Base-by-base conservation (phyloP, 2,888 invertebrate species). In the Junonia oenone region DNA sequence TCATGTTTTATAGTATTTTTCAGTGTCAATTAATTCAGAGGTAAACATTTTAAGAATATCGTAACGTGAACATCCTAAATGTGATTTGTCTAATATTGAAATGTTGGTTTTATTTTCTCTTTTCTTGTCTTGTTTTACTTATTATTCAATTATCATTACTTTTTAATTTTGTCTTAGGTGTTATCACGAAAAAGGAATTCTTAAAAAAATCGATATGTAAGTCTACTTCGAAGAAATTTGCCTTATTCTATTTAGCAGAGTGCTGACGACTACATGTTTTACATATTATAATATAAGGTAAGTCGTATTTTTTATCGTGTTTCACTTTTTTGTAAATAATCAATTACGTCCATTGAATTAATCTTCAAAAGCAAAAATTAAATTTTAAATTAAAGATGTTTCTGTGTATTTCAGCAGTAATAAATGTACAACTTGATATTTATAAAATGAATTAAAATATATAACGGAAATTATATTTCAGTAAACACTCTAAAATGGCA, bases 91-190 rank as follows among this genome's bases (percentile, higher is more conserved):
- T 6, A 4, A 19, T n/a, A n/a, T 40, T 19, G 19, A 40, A 47
- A 51, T 51, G 51, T 40, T 47, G 55, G 40, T 31, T 45, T 15
- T 55, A 13, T 81, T 81, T 82, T 83, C 80, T 77, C 80, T 76
- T 76, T 72, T 75, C 73, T 76, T 79, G 79, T 70, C 80, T 76
- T 76, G 78, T 75, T 13, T 6, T 11, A 40, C 5, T 40, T 19
- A 37, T 14, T 22, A 13, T 8, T 26, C 13, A 22, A 26, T 43
- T 13, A 5, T 1, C 13, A 43, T 26, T 8, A 6, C 13, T 13
- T 13, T 13, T 13, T 13, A 43, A 43, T 8, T 8, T 43, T 43
- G 13, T 26, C 60, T 53, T 58, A 63, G 62, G 51, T 55, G 15
- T 26, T 43, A 33, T 26, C 45, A n/a, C 45, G 9, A 48, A 47